Percentiles rank a stretch among this genome's conserved stretches.
Evolutionary conservation across 1,140 invertebrate species (phyloP).

Genomic region (Chrysomallon squamiferum): DNA sequence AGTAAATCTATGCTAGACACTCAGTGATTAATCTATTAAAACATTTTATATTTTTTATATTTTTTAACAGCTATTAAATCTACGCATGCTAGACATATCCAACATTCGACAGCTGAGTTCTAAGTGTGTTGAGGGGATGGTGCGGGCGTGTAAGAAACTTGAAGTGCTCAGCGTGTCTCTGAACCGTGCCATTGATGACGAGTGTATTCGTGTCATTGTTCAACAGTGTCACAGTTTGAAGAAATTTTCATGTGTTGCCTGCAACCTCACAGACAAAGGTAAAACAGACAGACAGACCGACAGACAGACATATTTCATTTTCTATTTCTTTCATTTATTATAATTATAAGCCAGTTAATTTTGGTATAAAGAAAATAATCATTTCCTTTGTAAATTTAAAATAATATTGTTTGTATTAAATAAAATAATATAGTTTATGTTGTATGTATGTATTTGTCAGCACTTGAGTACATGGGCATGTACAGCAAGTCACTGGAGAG

Average conservation of each 20-base stretch:
- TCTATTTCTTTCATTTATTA: no score
- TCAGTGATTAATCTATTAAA: no score
- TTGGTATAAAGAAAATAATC: no score
- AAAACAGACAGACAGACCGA: no score
- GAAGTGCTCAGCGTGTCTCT: slow-evolving; percentile 46
- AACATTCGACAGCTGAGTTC: slow-evolving; percentile 34
- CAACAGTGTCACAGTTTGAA: slow-evolving; percentile 26
- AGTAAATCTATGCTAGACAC: no score
- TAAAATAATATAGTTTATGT: no score
- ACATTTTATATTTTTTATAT: no score
- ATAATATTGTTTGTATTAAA: no score
- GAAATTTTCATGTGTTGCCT: slow-evolving; percentile 45
- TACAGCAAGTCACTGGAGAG: slow-evolving; percentile 32
- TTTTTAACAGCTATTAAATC: slow-evolving; percentile 40
- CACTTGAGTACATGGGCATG: slow-evolving; percentile 27
- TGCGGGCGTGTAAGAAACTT: slow-evolving; percentile 33
- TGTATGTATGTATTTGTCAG: slow-evolving; percentile 25
- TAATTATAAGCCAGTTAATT: no score
- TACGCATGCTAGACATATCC: slow-evolving; percentile 44
- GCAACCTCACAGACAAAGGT: slow-evolving; percentile 48
- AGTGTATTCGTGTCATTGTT: slow-evolving; percentile 30
- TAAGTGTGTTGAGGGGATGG: slow-evolving; percentile 26
- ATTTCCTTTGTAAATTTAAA: no score
- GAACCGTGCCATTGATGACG: slow-evolving; percentile 39
- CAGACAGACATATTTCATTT: no score